These are phyloP conservation scores for Harmothoe impar DNA, from an alignment of 2,888 invertebrate genomes.

Conservation along the genomic window DNA sequence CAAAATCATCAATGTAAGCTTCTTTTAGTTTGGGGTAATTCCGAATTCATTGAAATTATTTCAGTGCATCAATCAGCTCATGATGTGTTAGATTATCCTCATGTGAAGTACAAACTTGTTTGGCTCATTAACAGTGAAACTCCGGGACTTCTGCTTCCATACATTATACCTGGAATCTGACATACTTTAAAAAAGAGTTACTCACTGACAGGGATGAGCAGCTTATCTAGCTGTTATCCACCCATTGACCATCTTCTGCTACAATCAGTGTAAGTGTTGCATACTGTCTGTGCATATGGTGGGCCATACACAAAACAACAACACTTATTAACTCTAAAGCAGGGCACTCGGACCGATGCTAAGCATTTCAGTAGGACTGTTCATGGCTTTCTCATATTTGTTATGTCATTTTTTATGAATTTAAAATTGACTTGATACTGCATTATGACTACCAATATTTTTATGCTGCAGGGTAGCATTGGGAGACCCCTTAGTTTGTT, in stretches of 20 bases:
- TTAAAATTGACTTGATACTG: slow-evolving; percentile 32
- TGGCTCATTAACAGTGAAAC: background rate
- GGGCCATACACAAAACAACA: background rate
- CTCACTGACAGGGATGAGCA: background rate
- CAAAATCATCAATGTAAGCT: background rate
- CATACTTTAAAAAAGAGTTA: background rate
- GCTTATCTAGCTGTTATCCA: background rate
- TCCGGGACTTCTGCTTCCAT: slow-evolving; percentile 9
- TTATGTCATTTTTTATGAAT: background rate
- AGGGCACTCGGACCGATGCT: background rate
- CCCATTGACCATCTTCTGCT: slow-evolving; percentile 28
- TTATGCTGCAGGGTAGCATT: slow-evolving; percentile 33
- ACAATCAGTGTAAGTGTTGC: slow-evolving; percentile 5
- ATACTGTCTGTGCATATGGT: background rate
- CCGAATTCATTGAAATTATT: background rate
- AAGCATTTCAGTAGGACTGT: background rate
- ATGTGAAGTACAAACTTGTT: background rate
- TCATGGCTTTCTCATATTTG: background rate
- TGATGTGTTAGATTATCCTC: background rate
- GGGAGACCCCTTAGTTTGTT: slow-evolving; percentile 31
- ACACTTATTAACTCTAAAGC: background rate
- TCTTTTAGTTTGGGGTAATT: background rate
- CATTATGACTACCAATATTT: slow-evolving; percentile 28
- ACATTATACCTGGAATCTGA: background rate
- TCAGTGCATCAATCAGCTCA: background rate